A percentile compares a stretch with the other conserved stretches of the same genome.
phyloP scores from a whole-genome alignment of 2,797 vertebrate species.

The Coreius guichenoti region DNA sequence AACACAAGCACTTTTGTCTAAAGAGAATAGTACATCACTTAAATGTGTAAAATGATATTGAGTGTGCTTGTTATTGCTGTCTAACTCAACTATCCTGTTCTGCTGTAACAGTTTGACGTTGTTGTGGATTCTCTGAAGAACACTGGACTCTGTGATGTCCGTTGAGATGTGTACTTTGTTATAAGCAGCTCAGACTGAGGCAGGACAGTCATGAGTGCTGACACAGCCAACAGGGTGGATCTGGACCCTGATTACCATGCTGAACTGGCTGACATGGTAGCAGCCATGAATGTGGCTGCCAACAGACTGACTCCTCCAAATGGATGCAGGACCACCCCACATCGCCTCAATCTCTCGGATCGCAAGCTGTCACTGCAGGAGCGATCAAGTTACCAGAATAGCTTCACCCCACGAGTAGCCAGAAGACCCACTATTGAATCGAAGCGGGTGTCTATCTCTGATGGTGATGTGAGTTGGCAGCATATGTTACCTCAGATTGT shows the following conservation, averaged over 20 bases:
- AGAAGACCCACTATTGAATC: slow-evolving; percentile 93
- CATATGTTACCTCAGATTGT: neutral
- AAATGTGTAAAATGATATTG: neutral
- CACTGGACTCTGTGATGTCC: slow-evolving; percentile 26
- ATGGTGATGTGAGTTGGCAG: slow-evolving; percentile 81
- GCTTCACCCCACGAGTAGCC: slow-evolving; percentile 72
- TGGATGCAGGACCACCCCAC: slow-evolving; percentile 66
- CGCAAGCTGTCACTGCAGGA: slow-evolving; percentile 95
- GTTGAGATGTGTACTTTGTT: slow-evolving; percentile 51
- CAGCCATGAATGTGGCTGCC: slow-evolving; percentile 83
- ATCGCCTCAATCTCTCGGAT: slow-evolving; percentile 76
- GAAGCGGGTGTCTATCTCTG: slow-evolving; percentile 90
- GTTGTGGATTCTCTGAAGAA: slow-evolving; percentile 29
- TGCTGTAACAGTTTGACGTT: slow-evolving; percentile 53
- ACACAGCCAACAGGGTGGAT: slow-evolving; percentile 63
- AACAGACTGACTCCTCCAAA: slow-evolving; percentile 69
- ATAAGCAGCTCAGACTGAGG: neutral
- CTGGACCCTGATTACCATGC: slow-evolving; percentile 71
- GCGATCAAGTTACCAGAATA: slow-evolving; percentile 75
- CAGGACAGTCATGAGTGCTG: slow-evolving; percentile 67
- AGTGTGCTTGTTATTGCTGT: neutral
- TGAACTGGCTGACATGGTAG: slow-evolving; percentile 87
- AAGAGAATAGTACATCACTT: neutral
- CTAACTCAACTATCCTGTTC: neutral
- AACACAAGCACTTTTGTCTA: neutral